These are phyloP conservation scores for rabbit (Oryctolagus cuniculus) DNA, from an alignment of 2,113 vertebrate genomes.

Conservation along the genomic window DNA sequence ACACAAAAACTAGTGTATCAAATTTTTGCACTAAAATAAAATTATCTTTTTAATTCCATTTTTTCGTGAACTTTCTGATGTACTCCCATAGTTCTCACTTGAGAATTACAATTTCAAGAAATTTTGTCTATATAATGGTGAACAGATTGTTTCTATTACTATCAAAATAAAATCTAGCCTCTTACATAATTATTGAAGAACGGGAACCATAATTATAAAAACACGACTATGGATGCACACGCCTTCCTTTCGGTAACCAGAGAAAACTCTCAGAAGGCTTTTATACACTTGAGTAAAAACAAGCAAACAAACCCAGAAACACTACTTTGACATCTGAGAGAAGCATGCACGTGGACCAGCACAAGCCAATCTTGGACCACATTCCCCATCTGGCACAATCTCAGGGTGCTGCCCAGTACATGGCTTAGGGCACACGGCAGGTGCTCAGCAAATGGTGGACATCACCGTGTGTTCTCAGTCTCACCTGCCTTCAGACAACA, in stretches of 20 bases:
- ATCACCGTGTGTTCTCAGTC: not conserved
- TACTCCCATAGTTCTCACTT: not conserved
- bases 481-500: not conserved
- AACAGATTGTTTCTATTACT: not conserved
- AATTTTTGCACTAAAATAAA: too few species aligned
- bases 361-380: too few species aligned
- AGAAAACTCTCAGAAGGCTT: constrained; percentile 39
- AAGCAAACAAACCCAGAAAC: not conserved
- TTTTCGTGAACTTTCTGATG: too few species aligned
- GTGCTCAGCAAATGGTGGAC: not conserved
- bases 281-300: not conserved
- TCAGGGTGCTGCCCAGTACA: rapidly evolving
- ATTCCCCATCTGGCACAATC: not conserved
- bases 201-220: not conserved
- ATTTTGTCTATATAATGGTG: not conserved
- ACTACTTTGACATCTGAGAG: not conserved
- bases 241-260: not conserved
- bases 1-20: too few species aligned
- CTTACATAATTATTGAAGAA: not conserved
- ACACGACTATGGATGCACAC: not conserved
- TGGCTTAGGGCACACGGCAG: not conserved
- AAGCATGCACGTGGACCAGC: not conserved
- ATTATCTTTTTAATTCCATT: too few species aligned
- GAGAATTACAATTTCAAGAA: not conserved
- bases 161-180: not conserved